A percentile compares a stretch with the other conserved stretches of the same genome.
Conservation (phyloP, 2,888 invertebrate species). For the Pristionchus entomophagus region DNA sequence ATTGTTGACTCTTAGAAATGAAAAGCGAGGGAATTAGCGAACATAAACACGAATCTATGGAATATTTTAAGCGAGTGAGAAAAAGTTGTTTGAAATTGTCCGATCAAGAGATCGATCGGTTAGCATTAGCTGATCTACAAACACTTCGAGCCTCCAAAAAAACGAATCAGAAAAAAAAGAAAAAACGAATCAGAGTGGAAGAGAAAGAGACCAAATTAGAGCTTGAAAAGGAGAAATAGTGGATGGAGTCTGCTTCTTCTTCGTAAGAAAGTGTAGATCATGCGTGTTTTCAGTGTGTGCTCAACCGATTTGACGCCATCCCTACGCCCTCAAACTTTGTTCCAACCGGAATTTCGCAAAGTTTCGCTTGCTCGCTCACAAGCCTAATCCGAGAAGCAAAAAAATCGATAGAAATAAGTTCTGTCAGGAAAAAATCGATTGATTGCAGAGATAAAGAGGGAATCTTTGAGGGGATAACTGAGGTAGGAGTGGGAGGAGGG, state of each 20-base stretch:
- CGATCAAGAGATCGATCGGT: background rate
- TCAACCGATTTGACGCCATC: conserved; percentile 19
- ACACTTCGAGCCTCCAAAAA: background rate
- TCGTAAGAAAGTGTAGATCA: conserved; percentile 24
- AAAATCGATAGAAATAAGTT: background rate
- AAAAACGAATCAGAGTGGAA: background rate
- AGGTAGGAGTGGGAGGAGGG: conserved; percentile 2
- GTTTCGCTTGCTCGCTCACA: background rate
- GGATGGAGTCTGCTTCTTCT: background rate
- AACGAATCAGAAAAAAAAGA: background rate
- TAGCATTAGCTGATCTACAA: background rate
- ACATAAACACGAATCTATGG: background rate
- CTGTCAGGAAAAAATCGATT: background rate
- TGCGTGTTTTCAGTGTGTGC: conserved; percentile 14
- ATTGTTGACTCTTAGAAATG: background rate
- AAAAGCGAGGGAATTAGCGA: background rate
- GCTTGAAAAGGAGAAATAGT: background rate
- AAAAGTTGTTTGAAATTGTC: background rate
- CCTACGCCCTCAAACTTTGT: background rate
- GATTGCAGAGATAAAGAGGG: conserved; percentile 13
- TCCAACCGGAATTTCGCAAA: conserved; percentile 7
- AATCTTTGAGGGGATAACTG: background rate
- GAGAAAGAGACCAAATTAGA: background rate
- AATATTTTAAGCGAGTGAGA: background rate
- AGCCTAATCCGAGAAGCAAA: background rate